Evolutionary conservation across 2,888 invertebrate species (phyloP).

Genomic region (Sialis fuliginosa): DNA sequence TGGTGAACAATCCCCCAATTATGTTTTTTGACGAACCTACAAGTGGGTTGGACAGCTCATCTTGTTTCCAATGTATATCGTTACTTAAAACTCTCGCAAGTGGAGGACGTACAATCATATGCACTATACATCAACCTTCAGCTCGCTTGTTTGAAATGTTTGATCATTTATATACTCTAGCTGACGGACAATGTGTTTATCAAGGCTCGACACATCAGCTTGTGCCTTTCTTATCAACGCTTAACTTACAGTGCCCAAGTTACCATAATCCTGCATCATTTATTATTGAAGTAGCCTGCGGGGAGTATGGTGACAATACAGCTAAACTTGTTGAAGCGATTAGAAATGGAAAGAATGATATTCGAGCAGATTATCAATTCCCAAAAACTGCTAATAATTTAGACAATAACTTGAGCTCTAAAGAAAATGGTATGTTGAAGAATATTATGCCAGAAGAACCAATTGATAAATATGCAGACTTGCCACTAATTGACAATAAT

Average conservation of each 20-base stretch:
- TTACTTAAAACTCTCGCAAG: constrained; percentile 74
- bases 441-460: constrained; percentile 29
- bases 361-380: constrained; percentile 53
- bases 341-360: constrained; percentile 66
- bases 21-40: constrained; percentile 98
- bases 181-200: constrained; percentile 90
- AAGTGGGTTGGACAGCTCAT: constrained; percentile 88
- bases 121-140: constrained; percentile 94
- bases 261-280: constrained; percentile 97
- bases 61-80: constrained; percentile 86
- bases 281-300: constrained; percentile 91
- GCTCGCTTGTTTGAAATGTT: constrained; percentile 94
- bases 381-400: constrained; percentile 21
- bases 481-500: constrained; percentile 19
- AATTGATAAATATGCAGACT: constrained; percentile 16
- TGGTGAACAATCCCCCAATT: constrained; percentile 91
- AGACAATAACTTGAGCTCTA: constrained; percentile 11
- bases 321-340: constrained; percentile 70
- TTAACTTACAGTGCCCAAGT: constrained; percentile 78
- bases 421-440: constrained; percentile 27
- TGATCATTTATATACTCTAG: constrained; percentile 82
- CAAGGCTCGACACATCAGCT: constrained; percentile 75
- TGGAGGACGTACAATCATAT: constrained; percentile 86
- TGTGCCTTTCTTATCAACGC: constrained; percentile 61
- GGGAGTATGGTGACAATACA: constrained; percentile 87